phyloP scores from a whole-genome alignment of 2,113 vertebrate genomes.

The Saccopteryx bilineata region DNA sequence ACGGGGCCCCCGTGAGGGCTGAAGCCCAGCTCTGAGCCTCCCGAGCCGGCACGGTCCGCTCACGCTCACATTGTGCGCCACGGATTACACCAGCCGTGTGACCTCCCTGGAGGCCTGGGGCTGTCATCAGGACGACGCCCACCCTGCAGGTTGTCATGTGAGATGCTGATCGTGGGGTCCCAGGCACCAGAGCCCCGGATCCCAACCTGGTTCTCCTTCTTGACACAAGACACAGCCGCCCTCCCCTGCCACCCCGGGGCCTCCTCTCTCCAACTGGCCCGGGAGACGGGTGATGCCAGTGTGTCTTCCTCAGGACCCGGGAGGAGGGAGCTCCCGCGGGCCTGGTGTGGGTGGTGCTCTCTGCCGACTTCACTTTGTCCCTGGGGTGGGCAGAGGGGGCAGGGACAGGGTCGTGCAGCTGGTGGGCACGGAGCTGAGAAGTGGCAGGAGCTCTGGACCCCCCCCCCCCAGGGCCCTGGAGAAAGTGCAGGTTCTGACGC shows the following conservation, averaged over 20 bases:
- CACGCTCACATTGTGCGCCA: fast-evolving
- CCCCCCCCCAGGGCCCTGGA: fast-evolving
- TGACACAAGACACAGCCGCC: background rate
- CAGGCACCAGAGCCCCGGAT: background rate
- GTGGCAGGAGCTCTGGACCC: background rate
- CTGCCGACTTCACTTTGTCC: background rate
- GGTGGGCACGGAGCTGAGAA: background rate
- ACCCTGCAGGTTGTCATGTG: fast-evolving
- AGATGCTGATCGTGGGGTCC: background rate
- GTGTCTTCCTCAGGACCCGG: background rate
- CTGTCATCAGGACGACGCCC: fast-evolving
- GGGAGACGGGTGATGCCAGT: background rate
- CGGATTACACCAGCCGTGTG: fast-evolving
- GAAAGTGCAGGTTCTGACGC: no score
- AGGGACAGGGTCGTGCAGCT: background rate
- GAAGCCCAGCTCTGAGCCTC: background rate
- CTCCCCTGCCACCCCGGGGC: background rate
- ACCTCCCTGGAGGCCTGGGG: background rate
- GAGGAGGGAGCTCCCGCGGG: no score
- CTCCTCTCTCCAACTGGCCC: background rate
- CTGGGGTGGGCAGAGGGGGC: background rate
- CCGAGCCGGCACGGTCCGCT: fast-evolving
- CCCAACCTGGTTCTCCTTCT: no score
- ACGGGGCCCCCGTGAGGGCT: fast-evolving
- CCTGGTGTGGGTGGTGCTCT: no score